Evolutionary conservation across 1,140 invertebrate species (phyloP).

Genomic region (Drosophila willistoni): DNA sequence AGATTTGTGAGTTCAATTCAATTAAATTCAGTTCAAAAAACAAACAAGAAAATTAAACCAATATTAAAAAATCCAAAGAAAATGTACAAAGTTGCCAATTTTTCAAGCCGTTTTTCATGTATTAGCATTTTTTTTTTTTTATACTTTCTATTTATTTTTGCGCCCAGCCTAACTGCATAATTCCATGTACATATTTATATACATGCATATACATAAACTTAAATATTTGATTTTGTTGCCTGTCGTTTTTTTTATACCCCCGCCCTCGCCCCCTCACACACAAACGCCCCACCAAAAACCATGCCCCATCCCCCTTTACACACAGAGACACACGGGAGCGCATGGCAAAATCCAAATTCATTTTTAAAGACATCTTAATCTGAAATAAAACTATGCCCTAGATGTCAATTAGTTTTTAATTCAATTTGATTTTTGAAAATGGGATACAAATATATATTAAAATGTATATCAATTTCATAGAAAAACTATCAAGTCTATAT

Average conservation of each 20-base stretch:
- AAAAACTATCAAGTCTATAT: no score
- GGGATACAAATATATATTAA: no score
- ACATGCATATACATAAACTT: constrained; percentile 28
- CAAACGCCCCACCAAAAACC: neutral
- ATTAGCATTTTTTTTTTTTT: constrained; percentile 26
- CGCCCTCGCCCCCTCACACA: neutral
- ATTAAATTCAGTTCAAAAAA: neutral
- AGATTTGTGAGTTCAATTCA: constrained; percentile 67
- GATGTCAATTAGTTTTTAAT: no score
- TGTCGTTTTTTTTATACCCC: constrained; percentile 24
- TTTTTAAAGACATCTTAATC: no score
- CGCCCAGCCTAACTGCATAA: constrained; percentile 63
- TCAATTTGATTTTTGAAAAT: no score
- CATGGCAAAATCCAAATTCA: no score
- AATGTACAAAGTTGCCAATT: constrained; percentile 40
- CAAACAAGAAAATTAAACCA: constrained; percentile 13
- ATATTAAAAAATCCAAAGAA: constrained; percentile 50
- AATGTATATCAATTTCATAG: no score
- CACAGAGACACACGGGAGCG: no score
- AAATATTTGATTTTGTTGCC: constrained; percentile 49
- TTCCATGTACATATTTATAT: constrained; percentile 20
- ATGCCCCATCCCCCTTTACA: no score
- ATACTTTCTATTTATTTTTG: constrained; percentile 25
- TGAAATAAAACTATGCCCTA: no score
- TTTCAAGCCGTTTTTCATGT: constrained; percentile 50